phyloP scores from a whole-genome alignment of 2,797 vertebrate species.

The Falco biarmicus region DNA sequence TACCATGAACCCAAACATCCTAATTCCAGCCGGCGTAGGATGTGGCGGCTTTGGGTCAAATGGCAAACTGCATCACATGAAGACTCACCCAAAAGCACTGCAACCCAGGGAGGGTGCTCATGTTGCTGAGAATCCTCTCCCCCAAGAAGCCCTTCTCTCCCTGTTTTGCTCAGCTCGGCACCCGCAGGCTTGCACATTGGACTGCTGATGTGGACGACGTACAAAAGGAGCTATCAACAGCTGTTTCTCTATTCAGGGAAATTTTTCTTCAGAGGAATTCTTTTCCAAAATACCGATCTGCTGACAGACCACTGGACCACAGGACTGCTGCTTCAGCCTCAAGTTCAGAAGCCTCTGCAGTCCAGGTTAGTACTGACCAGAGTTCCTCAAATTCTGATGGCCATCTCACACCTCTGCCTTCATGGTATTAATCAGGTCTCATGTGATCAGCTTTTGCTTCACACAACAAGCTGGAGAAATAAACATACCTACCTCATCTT shows the following conservation, averaged over 20 bases:
- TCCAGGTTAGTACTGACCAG: not conserved
- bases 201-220: not conserved
- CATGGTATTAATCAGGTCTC: not conserved
- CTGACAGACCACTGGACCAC: not conserved
- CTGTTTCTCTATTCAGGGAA: not conserved
- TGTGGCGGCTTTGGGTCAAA: not conserved
- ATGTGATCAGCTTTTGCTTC: not conserved
- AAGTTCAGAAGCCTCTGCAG: not conserved
- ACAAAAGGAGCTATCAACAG: not conserved
- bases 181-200: not conserved
- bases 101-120: not conserved
- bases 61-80: not conserved
- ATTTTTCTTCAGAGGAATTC: not conserved
- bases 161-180: not conserved
- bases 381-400: not conserved
- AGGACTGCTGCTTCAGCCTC: not conserved
- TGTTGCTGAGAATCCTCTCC: not conserved
- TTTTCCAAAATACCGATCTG: not conserved
- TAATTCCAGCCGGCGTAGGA: not conserved
- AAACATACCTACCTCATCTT: not conserved
- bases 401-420: not conserved
- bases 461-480: not conserved
- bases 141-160: not conserved
- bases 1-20: not conserved
- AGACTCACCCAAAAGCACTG: not conserved